Percentiles rank a stretch among this genome's conserved stretches.
phyloP scores from a whole-genome alignment of 2,797 vertebrate species.

The Betta splendens region DNA sequence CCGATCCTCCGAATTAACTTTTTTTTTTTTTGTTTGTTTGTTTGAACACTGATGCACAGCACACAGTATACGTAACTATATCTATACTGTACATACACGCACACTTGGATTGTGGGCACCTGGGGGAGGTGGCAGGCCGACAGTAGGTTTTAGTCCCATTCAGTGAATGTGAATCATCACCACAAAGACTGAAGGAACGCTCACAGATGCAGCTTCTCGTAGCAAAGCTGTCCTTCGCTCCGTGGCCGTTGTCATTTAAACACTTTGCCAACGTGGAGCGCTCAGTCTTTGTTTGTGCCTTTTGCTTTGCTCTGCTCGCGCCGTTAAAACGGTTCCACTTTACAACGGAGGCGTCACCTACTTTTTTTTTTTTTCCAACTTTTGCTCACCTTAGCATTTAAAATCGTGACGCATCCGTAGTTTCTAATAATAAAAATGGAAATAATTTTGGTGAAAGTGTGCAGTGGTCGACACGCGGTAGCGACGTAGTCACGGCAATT shows the following conservation, averaged over 20 bases:
- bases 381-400: too few relatives aligned
- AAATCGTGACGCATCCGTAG: constrained; percentile 5
- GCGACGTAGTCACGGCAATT: constrained; percentile 18
- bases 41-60: constrained; percentile 53
- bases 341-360: too few relatives aligned
- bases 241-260: constrained; percentile 14
- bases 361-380: too few relatives aligned
- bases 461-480: background rate
- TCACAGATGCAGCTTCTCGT: constrained; percentile 13
- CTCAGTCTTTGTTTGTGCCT: constrained; percentile 47
- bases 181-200: background rate
- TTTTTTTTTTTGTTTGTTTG: constrained; percentile 24
- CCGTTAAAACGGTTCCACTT: too few relatives aligned
- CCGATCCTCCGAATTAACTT: constrained; percentile 34
- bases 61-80: constrained; percentile 17
- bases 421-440: background rate
- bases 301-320: too few relatives aligned
- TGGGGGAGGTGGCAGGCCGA: constrained; percentile 11
- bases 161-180: constrained; percentile 4
- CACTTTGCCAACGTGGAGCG: constrained; percentile 21
- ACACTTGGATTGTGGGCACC: constrained; percentile 17
- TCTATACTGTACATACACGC: constrained; percentile 10
- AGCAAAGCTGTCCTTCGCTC: constrained; percentile 32
- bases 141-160: constrained; percentile 15
- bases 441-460: background rate